Conservation (phyloP, 2,113 vertebrate species). For the Cercocebus atys region DNA sequence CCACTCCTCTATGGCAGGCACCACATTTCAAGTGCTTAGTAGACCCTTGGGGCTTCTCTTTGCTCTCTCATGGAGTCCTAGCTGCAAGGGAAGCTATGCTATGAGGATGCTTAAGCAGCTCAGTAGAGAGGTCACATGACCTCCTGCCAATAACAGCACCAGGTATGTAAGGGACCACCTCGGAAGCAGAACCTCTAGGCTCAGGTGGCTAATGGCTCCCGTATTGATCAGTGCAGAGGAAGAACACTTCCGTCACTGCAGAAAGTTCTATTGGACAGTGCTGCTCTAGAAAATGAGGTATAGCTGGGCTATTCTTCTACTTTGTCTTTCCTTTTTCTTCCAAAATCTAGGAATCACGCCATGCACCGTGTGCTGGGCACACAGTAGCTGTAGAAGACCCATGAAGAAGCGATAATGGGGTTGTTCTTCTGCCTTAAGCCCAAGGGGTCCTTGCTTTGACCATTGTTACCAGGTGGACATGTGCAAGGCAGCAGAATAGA, state of each 20-base stretch:
- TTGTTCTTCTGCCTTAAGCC: neutral
- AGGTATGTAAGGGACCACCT: too few species aligned
- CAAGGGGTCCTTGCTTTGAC: neutral
- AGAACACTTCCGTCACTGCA: neutral
- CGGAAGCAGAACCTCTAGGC: too few species aligned
- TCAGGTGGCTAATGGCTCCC: accelerated
- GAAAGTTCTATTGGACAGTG: accelerated
- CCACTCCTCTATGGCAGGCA: accelerated
- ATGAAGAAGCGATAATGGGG: accelerated
- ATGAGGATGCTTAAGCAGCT: too few species aligned
- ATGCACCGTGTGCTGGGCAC: accelerated
- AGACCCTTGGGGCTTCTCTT: neutral
- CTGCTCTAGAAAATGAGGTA: neutral
- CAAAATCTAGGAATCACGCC: accelerated
- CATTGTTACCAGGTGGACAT: accelerated
- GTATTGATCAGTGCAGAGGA: accelerated
- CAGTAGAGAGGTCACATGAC: too few species aligned
- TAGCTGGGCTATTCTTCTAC: neutral
- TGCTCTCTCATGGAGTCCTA: too few species aligned
- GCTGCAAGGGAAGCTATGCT: too few species aligned
- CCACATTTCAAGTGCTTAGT: neutral
- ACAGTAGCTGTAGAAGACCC: neutral
- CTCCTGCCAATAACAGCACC: too few species aligned
- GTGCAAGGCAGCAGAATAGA: neutral
- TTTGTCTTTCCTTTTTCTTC: neutral